A percentile compares a stretch with the other conserved stretches of the same genome.
These are phyloP conservation scores for Synergus laeviventris DNA, from an alignment of 2,888 invertebrate genomes.

Conservation along the genomic window DNA sequence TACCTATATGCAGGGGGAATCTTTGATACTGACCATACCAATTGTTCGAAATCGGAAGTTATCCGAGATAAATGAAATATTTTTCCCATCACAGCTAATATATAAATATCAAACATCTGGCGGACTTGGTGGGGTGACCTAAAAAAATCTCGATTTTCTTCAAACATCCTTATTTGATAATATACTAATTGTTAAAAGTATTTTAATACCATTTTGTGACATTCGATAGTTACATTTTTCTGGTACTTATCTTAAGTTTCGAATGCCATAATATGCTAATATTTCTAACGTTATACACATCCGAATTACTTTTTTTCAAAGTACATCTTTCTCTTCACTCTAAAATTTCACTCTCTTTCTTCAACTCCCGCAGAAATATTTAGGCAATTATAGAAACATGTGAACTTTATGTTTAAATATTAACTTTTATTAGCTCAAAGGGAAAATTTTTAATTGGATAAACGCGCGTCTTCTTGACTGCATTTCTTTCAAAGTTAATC, in stretches of 20 bases:
- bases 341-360: not conserved
- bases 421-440: not conserved
- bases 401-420: not conserved
- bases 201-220: constrained; percentile 25
- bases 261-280: constrained; percentile 7
- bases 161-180: constrained; percentile 22
- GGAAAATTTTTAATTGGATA: not conserved
- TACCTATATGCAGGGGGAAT: not conserved
- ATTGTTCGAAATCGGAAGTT: constrained; percentile 4
- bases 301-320: not conserved
- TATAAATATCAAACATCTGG: constrained; percentile 31
- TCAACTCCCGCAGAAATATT: not conserved
- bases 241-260: constrained; percentile 2
- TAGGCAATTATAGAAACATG: not conserved
- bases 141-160: constrained; percentile 40
- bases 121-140: constrained; percentile 38
- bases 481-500: not conserved
- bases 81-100: constrained; percentile 17
- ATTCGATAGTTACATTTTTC: not conserved
- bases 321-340: not conserved
- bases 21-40: constrained; percentile 19
- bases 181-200: constrained; percentile 10
- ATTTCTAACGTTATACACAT: not conserved
- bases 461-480: constrained; percentile 6
- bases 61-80: not conserved